A percentile compares a stretch with the other conserved stretches of the same genome.
phyloP scores from a whole-genome alignment of 1,140 invertebrate species.

The Eubasilissa regina region DNA sequence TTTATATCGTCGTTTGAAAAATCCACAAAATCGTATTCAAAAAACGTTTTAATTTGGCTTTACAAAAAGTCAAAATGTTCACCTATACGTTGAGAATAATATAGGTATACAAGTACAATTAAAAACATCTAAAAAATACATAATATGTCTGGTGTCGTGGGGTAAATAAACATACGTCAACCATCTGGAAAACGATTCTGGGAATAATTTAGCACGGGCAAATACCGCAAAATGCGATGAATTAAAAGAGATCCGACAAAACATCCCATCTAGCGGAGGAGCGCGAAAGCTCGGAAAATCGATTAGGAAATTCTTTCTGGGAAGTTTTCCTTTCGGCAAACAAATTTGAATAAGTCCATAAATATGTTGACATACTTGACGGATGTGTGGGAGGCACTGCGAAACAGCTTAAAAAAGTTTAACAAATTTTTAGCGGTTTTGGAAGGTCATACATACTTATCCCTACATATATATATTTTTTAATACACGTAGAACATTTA shows the following conservation, averaged over 20 bases:
- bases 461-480: no score
- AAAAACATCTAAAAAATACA: background rate
- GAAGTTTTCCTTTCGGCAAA: background rate
- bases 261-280: background rate
- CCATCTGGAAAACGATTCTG: background rate
- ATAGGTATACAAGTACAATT: background rate
- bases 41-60: no score
- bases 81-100: no score
- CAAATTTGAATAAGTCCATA: background rate
- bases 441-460: no score
- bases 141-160: background rate
- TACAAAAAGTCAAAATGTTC: no score
- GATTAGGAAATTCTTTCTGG: slow-evolving; percentile 1
- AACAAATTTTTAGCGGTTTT: no score
- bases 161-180: background rate
- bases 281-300: slow-evolving; percentile 10
- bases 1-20: no score
- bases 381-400: background rate
- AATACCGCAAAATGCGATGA: slow-evolving; percentile 29
- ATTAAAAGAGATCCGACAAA: slow-evolving; percentile 5
- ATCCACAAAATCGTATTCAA: no score
- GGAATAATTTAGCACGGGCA: slow-evolving; percentile 5
- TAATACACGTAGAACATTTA: no score
- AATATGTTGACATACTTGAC: background rate
- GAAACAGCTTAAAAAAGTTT: no score